Percentiles rank a stretch among this genome's conserved stretches.
Evolutionary conservation across 35 echinoderm and acorn worm species (phyloP).

Genomic region (Ophiothrix spiculata): DNA sequence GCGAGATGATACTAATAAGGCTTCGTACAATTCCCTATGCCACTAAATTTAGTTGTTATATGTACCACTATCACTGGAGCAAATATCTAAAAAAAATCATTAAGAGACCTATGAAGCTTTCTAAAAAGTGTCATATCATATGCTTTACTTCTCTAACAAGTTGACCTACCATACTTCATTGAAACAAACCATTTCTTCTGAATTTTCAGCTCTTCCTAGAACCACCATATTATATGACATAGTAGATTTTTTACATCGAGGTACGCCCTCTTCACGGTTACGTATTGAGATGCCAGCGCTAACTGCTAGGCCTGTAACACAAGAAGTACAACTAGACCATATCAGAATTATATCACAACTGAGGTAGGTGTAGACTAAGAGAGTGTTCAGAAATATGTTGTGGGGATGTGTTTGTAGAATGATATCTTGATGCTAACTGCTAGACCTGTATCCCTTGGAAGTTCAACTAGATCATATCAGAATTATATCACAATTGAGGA

Average conservation of each 20-base stretch:
- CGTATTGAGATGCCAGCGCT: constrained; percentile 68
- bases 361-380: constrained; percentile 68
- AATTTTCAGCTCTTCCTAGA: constrained; percentile 83
- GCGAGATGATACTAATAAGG: no score
- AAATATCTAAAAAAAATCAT: no score
- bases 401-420: no score
- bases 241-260: constrained; percentile 73
- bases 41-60: no score
- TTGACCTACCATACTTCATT: no score
- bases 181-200: no score
- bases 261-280: constrained; percentile 51
- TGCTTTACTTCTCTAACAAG: no score
- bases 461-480: constrained; percentile 85
- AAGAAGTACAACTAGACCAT: constrained; percentile 88
- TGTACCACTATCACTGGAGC: no score
- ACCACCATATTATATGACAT: constrained; percentile 97
- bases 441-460: constrained; percentile 81
- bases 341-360: constrained; percentile 87
- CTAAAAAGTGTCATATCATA: no score
- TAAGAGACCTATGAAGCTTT: no score
- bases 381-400: no score
- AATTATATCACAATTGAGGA: constrained; percentile 90
- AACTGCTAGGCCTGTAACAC: constrained; percentile 74
- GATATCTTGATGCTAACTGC: constrained; percentile 70
- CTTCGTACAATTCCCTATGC: no score